Percentiles rank a stretch among this genome's conserved stretches.
These are phyloP conservation scores for Brachycybe producta DNA, from an alignment of 2,888 invertebrate genomes.

Conservation along the genomic window DNA sequence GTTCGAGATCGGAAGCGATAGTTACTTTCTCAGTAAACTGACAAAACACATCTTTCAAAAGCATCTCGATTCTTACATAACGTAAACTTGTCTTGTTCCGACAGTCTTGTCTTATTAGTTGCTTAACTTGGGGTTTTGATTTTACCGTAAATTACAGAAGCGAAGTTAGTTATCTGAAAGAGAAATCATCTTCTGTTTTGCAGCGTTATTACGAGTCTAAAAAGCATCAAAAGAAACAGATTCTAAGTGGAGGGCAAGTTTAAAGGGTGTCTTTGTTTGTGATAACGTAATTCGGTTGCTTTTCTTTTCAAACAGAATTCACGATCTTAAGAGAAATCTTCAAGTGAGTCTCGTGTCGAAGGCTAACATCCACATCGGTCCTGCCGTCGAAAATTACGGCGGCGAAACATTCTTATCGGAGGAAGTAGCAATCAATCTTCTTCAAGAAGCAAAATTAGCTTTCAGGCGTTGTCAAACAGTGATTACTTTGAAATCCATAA, in stretches of 20 bases:
- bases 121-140: constrained; percentile 8
- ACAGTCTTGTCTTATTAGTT: constrained; percentile 5
- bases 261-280: not conserved
- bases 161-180: constrained; percentile 64
- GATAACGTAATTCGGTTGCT: constrained; percentile 20
- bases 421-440: constrained; percentile 75
- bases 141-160: constrained; percentile 34
- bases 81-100: constrained; percentile 35
- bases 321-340: constrained; percentile 81
- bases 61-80: constrained; percentile 55
- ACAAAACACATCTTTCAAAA: constrained; percentile 67
- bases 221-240: constrained; percentile 86
- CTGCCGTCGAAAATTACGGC: constrained; percentile 88
- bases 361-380: constrained; percentile 76
- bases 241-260: constrained; percentile 66
- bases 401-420: constrained; percentile 95
- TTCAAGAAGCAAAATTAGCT: constrained; percentile 80
- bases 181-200: constrained; percentile 58
- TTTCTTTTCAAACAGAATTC: constrained; percentile 46
- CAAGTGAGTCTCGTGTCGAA: constrained; percentile 85
- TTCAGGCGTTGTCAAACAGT: constrained; percentile 67
- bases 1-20: constrained; percentile 66
- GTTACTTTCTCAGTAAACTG: constrained; percentile 59
- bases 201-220: constrained; percentile 81
- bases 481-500: not conserved